A percentile compares a stretch with the other conserved stretches of the same genome.
These are phyloP conservation scores for Lichenostomus cassidix DNA, from an alignment of 2,113 vertebrate species.

Conservation along the genomic window DNA sequence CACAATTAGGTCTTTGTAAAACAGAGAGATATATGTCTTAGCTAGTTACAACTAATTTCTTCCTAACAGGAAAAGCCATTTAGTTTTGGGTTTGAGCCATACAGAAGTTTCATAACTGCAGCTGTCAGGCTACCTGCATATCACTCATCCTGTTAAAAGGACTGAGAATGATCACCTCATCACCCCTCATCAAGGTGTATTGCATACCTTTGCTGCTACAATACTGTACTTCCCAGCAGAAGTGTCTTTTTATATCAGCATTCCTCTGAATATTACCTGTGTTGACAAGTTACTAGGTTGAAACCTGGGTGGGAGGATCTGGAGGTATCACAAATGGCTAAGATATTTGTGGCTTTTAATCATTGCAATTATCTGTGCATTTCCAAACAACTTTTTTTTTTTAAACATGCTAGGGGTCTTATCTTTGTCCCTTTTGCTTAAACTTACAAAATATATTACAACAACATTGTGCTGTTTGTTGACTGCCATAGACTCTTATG, in stretches of 20 bases:
- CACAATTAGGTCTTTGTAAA: not conserved
- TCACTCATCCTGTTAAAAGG: not conserved
- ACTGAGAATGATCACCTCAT: not conserved
- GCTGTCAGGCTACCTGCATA: conserved; percentile 7
- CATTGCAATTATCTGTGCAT: not conserved
- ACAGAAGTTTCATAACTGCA: not conserved
- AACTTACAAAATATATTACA: not conserved
- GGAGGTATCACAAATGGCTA: conserved; percentile 31
- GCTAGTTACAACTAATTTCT: not conserved
- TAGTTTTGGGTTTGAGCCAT: not conserved
- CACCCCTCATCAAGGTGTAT: conserved; percentile 3
- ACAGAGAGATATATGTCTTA: not conserved
- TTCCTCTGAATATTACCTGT: conserved; percentile 36
- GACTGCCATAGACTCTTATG: not conserved
- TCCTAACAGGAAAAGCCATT: not conserved
- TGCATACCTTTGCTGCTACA: not conserved
- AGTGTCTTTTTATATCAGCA: not conserved
- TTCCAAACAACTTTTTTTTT: not conserved
- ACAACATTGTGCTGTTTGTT: not conserved
- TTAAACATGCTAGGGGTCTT: not conserved
- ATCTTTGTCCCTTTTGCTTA: not conserved
- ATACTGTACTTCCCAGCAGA: not conserved
- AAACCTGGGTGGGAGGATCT: conserved; percentile 39
- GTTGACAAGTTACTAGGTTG: conserved; percentile 56
- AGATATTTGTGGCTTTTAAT: conserved; percentile 45